Base-by-base conservation (phyloP, 2,113 vertebrate species). In the Chloebia gouldiae region DNA sequence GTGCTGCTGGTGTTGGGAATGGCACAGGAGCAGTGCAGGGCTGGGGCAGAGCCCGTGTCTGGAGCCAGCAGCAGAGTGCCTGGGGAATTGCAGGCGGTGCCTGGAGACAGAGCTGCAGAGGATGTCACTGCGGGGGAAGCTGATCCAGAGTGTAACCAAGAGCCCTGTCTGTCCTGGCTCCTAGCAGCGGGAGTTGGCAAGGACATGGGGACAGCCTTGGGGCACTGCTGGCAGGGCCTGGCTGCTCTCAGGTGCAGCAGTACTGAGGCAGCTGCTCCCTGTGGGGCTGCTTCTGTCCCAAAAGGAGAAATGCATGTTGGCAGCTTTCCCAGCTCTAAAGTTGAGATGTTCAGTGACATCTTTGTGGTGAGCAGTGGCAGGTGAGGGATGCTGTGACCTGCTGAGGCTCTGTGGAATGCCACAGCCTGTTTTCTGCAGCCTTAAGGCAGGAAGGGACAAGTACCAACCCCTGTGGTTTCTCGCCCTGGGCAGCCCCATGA, bases 1-100 rank as follows among this genome's bases (percentile, higher is more conserved):
- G 39, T 42, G 7, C 4, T 2, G 1, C 37, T 33, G 5, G 23
- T 0, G 0, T 0, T 72, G 59, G 68, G 75, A 16, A 13, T 16
- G 10, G 30, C 63, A 15, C 5, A 1, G 53, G n/a, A 63, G 71
- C 51, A 12, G 51, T 2, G 28, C 1, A 3, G 64, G 57, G 51
- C 61, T 27, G 33, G 44, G 54, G 40, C 35, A 65, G 69, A n/a
- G 51, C 39, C 37, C 4, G 2, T 6, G 37, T 20, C 66, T 33
- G 75, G 15, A 60, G 54, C 40, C 78, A 40, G 57, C 51, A 61
- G 66, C 51, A 47, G 37, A 1, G 5, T 15, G 64, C 10, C 72
- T 40, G 57, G 57, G 59, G 45, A 77, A 44, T 11, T 56, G 65
- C 2, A 1, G 68, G 68, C 25, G 12, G 54, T 1, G 3, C 27